Conservation (phyloP, 2,888 invertebrate species). For the Petrolisthes cinctipes region DNA sequence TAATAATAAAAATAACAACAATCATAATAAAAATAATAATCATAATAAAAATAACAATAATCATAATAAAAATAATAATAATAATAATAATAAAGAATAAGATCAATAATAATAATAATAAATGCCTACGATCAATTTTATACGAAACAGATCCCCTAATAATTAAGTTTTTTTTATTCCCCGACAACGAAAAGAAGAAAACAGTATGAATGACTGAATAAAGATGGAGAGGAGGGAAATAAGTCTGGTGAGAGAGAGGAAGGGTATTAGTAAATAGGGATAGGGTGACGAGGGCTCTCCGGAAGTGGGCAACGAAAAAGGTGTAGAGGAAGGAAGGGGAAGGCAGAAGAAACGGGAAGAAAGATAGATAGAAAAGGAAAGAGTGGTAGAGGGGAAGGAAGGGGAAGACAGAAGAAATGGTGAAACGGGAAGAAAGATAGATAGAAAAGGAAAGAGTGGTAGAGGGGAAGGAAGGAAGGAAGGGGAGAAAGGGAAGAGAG, state of each 20-base stretch:
- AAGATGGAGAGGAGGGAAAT: not conserved
- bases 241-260: not conserved
- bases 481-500: not conserved
- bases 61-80: not conserved
- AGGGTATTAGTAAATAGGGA: not conserved
- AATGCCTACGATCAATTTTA: not conserved
- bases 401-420: not conserved
- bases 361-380: not conserved
- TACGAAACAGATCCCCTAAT: too few species aligned
- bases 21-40: not conserved
- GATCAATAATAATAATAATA: not conserved
- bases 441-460: not conserved
- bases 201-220: not conserved
- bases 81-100: not conserved
- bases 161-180: too few species aligned
- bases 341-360: not conserved
- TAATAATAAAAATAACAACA: too few species aligned
- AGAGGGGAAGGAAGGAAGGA: not conserved
- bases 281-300: not conserved
- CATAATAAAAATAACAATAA: not conserved
- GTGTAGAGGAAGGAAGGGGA: not conserved
- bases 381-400: not conserved
- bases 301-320: not conserved
- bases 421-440: not conserved
- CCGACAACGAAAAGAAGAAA: too few species aligned